These are phyloP conservation scores for Rousettus madagascariensis DNA, from an alignment of 2,797 vertebrate species.

Conservation along the genomic window DNA sequence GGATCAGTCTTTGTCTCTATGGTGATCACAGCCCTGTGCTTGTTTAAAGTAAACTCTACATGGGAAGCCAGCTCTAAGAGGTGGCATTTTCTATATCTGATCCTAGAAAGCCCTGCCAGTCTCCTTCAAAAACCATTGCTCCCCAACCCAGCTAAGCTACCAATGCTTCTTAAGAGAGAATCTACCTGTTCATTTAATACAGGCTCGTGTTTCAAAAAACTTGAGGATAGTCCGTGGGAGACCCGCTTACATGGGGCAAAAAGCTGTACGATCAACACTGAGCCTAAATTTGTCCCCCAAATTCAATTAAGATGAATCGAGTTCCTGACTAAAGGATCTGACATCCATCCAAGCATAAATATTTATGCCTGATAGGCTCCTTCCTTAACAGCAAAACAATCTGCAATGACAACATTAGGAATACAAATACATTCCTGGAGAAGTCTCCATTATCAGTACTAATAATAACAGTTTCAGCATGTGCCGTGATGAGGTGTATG, in stretches of 20 bases:
- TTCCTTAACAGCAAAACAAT: constrained; percentile 80
- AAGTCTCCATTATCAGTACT: constrained; percentile 78
- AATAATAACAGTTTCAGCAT: constrained; percentile 75
- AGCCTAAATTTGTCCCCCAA: constrained; percentile 70
- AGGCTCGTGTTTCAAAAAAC: neutral
- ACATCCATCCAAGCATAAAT: constrained; percentile 80
- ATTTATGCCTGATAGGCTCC: constrained; percentile 81
- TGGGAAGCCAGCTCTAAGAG: neutral
- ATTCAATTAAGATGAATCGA: constrained; percentile 80
- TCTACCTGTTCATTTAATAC: neutral
- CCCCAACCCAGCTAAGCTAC: neutral
- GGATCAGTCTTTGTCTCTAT: too few species aligned
- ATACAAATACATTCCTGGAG: constrained; percentile 53
- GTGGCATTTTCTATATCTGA: neutral
- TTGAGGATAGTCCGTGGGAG: neutral
- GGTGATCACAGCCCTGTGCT: too few species aligned
- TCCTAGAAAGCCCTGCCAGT: neutral
- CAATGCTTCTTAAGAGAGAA: neutral
- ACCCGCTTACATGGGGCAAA: constrained; percentile 14
- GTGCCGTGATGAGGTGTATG: constrained; percentile 65
- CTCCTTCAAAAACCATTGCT: neutral
- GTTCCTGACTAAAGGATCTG: constrained; percentile 82
- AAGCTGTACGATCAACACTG: constrained; percentile 54
- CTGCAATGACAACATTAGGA: constrained; percentile 75
- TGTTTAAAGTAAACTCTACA: neutral